phyloP scores from a whole-genome alignment of 2,888 invertebrate genomes.

The Drosophila picticornis region DNA sequence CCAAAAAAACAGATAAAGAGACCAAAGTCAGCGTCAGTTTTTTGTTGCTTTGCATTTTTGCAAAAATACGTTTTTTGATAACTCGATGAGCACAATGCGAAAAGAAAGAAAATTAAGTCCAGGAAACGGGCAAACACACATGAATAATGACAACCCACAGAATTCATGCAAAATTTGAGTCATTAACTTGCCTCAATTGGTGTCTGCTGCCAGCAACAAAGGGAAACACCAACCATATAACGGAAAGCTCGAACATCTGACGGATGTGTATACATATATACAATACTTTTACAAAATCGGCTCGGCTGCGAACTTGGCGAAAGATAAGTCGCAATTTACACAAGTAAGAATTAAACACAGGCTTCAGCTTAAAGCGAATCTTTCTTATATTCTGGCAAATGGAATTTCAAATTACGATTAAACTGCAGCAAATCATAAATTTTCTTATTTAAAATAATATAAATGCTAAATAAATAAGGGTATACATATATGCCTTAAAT shows the following conservation, averaged over 20 bases:
- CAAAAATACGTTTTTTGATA: conserved; percentile 49
- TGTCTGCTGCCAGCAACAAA: conserved; percentile 34
- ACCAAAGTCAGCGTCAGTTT: conserved; percentile 32
- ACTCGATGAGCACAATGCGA: conserved; percentile 60
- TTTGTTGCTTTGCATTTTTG: conserved; percentile 21
- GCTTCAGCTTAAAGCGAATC: neutral
- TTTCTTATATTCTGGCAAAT: neutral
- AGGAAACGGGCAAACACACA: conserved; percentile 51
- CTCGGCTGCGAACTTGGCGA: neutral
- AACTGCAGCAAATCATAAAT: neutral
- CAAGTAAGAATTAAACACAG: neutral
- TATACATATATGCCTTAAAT: neutral
- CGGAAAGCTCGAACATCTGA: neutral
- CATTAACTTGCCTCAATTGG: conserved; percentile 58
- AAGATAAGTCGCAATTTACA: neutral
- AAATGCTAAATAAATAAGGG: neutral
- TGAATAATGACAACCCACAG: conserved; percentile 42
- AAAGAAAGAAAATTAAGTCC: conserved; percentile 59
- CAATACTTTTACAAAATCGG: conserved; percentile 2
- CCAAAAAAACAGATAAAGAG: conserved; percentile 20
- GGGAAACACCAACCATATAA: conserved; percentile 23
- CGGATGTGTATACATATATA: neutral
- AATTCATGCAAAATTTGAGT: conserved; percentile 57
- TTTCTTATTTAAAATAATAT: neutral
- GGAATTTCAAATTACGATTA: neutral